Evolutionary conservation across 2,113 vertebrate genomes (phyloP), one percentile per base, ranked within the genome.

Genomic region (Tretioscincus oriximinensis): DNA sequence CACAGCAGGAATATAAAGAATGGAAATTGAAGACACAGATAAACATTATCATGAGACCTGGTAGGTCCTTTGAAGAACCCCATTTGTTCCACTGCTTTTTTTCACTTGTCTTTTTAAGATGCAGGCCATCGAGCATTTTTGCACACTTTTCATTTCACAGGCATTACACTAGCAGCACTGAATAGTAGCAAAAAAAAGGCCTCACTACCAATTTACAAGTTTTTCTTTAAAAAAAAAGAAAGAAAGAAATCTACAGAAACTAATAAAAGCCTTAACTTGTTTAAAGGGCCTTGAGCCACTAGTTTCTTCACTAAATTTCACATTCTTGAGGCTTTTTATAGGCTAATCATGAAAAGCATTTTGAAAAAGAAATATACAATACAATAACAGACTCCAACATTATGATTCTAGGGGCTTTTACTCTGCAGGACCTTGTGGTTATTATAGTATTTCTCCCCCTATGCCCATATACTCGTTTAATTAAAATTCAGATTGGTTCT

Each of bases 291-390:
- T 72, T 80, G 41, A 71, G 58, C 78, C 78, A 80, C 68, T 80
- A 72, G 78, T 72, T 63, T 72, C 69, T 64, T 64, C 54, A 64
- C 58, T 41, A 80, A 64, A 28, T 24, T 80, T 64, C 69, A 80
- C 78, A 80, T 80, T 79, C 77, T 79, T 79, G 77, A 79, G 77
- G 67, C 67, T 79, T 79, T 79, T 79, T 70, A 79, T 79, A 70
- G 77, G 31, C 77, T 79, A 79, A 79, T 78, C 77, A 78, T 78
- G 66, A 60, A 70, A 70, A 60, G 65, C 66, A 70, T 79, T 79
- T 70, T 79, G 14, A 61, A 61, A 76, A 76, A 68, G 4, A 29
- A 41, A 60, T 45, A 47, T 68, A 69, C 24, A 58, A 31, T 67
- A 60, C 29, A 20, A 28, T 74, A 69, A 61, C 80, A 81, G 80